phyloP scores from a whole-genome alignment of 2,888 invertebrate genomes.

The Callosobruchus maculatus region DNA sequence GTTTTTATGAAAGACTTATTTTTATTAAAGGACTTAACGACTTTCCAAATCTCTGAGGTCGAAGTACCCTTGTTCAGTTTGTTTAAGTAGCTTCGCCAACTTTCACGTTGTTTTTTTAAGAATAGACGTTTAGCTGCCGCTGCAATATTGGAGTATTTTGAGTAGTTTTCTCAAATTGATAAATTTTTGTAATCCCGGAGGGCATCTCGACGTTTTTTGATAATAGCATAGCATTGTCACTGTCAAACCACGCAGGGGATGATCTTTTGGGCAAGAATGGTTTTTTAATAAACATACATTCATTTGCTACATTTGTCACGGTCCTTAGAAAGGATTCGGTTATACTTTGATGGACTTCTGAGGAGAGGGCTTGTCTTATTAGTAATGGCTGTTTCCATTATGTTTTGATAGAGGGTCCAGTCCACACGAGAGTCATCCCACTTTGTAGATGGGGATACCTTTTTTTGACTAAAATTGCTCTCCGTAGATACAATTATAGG shows the following conservation, averaged over 20 bases:
- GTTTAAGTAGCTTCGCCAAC: neutral
- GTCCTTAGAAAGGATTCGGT: neutral
- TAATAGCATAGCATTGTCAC: conserved; percentile 3
- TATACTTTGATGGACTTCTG: no score
- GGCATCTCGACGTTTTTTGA: conserved; percentile 3
- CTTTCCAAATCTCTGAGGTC: conserved; percentile 2
- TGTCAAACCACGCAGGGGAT: conserved; percentile 2
- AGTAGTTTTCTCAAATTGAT: conserved; percentile 2
- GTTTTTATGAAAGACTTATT: neutral
- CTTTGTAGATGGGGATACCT: conserved; percentile 4
- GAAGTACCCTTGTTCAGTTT: conserved; percentile 2
- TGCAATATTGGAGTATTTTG: conserved; percentile 1
- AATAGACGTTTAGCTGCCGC: conserved; percentile 4
- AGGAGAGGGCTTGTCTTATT: no score
- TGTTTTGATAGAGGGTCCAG: neutral
- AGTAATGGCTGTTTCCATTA: neutral
- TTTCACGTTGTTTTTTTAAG: neutral
- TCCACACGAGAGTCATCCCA: conserved; percentile 2
- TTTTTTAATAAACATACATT: conserved; percentile 3
- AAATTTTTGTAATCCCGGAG: neutral
- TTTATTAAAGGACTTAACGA: neutral
- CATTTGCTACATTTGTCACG: neutral
- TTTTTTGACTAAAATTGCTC: neutral
- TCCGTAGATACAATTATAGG: conserved; percentile 3
- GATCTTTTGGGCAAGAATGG: conserved; percentile 1